Evolutionary conservation across 2,797 vertebrate genomes (phyloP), one percentile per base, ranked within the genome.

Genomic region (Carduelis carduelis): DNA sequence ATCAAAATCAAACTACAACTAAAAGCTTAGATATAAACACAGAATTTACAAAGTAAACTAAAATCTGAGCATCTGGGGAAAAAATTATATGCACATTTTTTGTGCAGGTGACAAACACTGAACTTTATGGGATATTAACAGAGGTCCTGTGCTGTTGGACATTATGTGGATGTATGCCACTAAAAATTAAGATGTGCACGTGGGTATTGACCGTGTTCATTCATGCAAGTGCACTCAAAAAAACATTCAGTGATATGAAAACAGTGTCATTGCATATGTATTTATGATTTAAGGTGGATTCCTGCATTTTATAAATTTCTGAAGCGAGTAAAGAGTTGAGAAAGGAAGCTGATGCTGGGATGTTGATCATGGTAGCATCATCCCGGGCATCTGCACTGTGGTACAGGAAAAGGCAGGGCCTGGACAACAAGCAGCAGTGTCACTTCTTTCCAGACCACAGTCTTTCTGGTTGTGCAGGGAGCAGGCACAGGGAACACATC

Each of bases 301-400:
- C 39, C n/a, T 74, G 20, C 22, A 52, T 74, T 84, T 79, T 39
- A 22, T 43, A 69, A 30, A 85, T 57, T 65, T 70, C 53, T 34
- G 15, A 69, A 75, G 34, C 23, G 32, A 64, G 19, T 44, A 28
- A 53, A 74, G 12, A 74, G 60, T 15, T 11, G 1, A 86, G 43
- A 69, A 79, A 71, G 28, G 22, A 66, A 77, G 26, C 19, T 74
- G 52, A 27, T 35, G 46, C 30, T 49, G 12, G 20, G 34, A 34
- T 2, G 4, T 5, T 56, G n/a, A 82, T 28, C 8, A 1, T 2
- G 39, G 24, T 2, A 47, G 24, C 4, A 20, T 6, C 6, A 18
- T 34, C 64, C 34, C 0, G 0, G 37, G 26, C 12, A 3, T 19
- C 20, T 0, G 0, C 32, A 20, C 7, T 8, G 15, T 5, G 15